These are phyloP conservation scores for Yponomeuta plumbellus DNA, from an alignment of 2,888 invertebrate species.

Conservation along the genomic window DNA sequence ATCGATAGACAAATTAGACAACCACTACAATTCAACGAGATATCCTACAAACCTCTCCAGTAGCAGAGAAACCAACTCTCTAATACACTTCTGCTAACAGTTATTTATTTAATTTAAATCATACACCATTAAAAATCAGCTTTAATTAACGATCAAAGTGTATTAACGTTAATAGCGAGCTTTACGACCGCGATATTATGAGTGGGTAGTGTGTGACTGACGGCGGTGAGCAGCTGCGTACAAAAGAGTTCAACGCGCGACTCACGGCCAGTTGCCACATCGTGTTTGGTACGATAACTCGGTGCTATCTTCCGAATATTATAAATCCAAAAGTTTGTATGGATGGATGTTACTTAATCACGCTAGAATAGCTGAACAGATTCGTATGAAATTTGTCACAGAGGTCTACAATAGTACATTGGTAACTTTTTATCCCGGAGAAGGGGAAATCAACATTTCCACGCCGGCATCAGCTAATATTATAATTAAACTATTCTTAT, in stretches of 20 bases:
- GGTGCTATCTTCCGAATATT: too few species aligned
- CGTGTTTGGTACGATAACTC: too few species aligned
- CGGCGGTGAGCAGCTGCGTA: background rate
- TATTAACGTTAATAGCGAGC: background rate
- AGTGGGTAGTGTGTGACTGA: too few species aligned
- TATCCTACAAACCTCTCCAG: background rate
- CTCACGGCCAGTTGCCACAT: background rate
- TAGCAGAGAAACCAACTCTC: background rate
- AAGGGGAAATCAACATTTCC: too few species aligned
- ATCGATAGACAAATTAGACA: background rate
- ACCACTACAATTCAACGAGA: background rate
- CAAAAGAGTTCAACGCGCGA: background rate
- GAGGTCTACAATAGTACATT: too few species aligned
- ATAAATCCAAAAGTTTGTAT: too few species aligned
- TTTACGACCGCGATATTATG: background rate
- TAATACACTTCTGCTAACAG: background rate
- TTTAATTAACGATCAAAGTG: background rate
- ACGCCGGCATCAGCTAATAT: too few species aligned
- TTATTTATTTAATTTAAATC: background rate
- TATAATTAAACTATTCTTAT: too few species aligned
- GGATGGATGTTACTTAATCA: too few species aligned
- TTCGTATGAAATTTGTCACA: too few species aligned
- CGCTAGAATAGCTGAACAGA: too few species aligned
- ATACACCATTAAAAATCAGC: background rate
- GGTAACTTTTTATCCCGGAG: too few species aligned